A percentile compares a stretch with the other conserved stretches of the same genome.
Conservation (phyloP, 2,113 vertebrate species). For the Butorides virescens region DNA sequence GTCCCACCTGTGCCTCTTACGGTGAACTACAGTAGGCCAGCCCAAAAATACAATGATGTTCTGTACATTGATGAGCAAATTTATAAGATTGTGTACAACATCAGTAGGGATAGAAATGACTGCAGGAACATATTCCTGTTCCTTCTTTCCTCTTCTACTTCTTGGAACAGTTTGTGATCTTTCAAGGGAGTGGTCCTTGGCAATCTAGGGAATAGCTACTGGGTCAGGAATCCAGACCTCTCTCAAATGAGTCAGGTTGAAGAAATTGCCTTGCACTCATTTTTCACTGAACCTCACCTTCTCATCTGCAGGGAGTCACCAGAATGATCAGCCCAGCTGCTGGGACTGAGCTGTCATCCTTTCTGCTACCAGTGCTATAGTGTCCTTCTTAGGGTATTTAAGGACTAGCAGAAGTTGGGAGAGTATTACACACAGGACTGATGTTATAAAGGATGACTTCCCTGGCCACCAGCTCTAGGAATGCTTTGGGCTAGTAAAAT, state of each 20-base stretch:
- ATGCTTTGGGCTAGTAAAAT: neutral
- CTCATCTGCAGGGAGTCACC: neutral
- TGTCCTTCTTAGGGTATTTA: neutral
- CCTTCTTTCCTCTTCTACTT: neutral
- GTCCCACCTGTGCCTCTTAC: neutral
- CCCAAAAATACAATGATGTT: neutral
- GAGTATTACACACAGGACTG: neutral
- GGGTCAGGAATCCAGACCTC: neutral
- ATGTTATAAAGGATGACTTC: neutral
- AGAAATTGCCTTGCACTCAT: neutral
- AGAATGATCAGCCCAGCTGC: neutral
- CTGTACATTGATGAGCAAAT: neutral
- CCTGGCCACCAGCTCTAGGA: neutral
- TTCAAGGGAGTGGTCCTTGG: neutral
- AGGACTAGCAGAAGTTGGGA: neutral
- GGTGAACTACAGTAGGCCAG: neutral
- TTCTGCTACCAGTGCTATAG: neutral
- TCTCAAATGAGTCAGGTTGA: neutral
- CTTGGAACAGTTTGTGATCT: neutral
- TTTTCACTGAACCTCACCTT: neutral
- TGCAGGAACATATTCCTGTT: neutral
- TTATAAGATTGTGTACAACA: neutral
- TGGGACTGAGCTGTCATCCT: neutral
- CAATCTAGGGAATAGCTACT: neutral
- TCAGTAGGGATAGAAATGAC: neutral